A percentile compares a stretch with the other conserved stretches of the same genome.
Conservation (phyloP, 2,797 vertebrate genomes). For the Ibycter americanus region DNA sequence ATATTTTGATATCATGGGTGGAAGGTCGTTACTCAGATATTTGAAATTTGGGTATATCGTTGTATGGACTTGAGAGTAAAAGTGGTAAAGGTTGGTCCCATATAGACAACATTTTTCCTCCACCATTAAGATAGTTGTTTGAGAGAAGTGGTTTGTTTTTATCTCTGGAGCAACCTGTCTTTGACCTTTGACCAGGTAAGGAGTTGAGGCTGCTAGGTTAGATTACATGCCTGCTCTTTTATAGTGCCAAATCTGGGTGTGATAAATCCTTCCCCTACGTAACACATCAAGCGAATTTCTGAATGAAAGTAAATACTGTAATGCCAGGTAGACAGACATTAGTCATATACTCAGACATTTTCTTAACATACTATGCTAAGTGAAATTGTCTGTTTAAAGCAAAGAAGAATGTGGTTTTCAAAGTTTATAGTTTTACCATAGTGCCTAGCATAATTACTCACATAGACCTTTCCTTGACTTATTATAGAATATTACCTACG, state of each 20-base stretch:
- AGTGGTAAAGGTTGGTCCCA: neutral
- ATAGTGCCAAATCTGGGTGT: neutral
- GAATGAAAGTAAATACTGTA: neutral
- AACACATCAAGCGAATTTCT: neutral
- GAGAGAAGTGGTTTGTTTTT: neutral
- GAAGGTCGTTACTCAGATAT: neutral
- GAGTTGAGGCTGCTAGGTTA: neutral
- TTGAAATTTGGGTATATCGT: neutral
- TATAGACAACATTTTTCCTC: neutral
- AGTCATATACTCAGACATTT: neutral
- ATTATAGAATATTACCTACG: neutral
- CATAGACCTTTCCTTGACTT: neutral
- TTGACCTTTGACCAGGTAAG: neutral
- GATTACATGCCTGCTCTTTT: neutral
- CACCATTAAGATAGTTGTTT: neutral
- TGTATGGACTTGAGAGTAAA: neutral
- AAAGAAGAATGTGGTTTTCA: fast-evolving
- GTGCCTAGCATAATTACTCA: neutral
- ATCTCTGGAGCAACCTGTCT: neutral
- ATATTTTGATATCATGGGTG: neutral
- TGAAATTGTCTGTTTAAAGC: neutral
- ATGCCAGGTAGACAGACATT: too few relatives aligned
- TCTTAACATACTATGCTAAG: neutral
- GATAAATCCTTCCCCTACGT: neutral
- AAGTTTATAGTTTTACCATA: neutral